Conservation (phyloP, 2,113 vertebrate species). For the Stomatorhinus ivindoensis region DNA sequence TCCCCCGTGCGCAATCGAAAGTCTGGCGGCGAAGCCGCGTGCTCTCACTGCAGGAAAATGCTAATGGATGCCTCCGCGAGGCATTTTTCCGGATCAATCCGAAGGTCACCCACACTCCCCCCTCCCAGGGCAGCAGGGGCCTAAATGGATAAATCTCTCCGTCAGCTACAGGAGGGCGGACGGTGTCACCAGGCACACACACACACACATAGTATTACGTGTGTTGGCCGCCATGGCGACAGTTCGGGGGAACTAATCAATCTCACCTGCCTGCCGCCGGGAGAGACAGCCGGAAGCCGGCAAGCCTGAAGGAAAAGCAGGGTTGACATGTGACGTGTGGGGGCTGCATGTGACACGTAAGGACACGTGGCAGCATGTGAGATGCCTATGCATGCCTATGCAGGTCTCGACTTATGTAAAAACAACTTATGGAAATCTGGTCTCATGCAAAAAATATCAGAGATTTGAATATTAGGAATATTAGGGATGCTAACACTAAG, state of each 20-base stretch:
- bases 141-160: conserved; percentile 13
- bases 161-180: not conserved
- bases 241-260: conserved; percentile 51
- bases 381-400: not conserved
- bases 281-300: not conserved
- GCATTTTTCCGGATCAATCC: not conserved
- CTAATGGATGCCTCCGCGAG: not conserved
- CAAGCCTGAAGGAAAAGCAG: not conserved
- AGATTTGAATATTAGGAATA: not conserved
- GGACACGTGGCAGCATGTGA: not conserved
- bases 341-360: not conserved
- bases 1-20: not conserved
- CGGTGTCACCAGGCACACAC: not conserved
- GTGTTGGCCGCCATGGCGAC: conserved; percentile 23
- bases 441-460: not conserved
- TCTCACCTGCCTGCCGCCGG: conserved; percentile 37
- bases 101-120: not conserved
- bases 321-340: not conserved
- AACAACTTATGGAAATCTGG: not conserved
- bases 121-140: not conserved
- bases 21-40: not conserved
- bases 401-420: not conserved
- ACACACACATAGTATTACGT: conserved; percentile 3
- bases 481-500: not conserved
- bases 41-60: not conserved